Conservation (phyloP, 2,113 vertebrate genomes). For the Hyaena hyaena region DNA sequence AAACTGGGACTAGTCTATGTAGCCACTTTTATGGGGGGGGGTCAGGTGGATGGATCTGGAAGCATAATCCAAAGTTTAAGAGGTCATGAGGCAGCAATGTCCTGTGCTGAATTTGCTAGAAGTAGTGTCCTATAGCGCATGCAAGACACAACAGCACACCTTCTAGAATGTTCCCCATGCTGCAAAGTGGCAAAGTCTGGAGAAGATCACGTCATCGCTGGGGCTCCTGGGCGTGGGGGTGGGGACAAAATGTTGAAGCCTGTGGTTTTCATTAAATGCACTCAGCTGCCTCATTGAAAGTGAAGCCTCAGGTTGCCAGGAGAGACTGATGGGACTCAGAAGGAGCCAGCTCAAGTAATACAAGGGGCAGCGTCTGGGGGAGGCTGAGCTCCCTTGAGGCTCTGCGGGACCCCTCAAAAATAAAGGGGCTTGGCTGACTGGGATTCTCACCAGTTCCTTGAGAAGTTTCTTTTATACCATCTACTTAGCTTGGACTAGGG, state of each 20-base stretch:
- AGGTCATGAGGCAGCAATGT: accelerated
- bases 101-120: not conserved
- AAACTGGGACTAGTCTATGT: not conserved
- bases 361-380: not conserved
- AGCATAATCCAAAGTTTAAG: not conserved
- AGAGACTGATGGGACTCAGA: accelerated
- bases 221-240: not conserved
- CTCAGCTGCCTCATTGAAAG: not conserved
- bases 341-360: not conserved
- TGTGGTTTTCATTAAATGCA: not conserved
- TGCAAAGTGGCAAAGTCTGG: not conserved
- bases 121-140: accelerated
- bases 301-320: accelerated
- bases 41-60: not conserved
- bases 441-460: not conserved
- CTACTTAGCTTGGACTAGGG: not conserved
- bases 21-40: not conserved
- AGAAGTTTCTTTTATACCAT: not conserved
- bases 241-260: not conserved
- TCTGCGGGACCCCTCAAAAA: no score
- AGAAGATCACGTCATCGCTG: not conserved
- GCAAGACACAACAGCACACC: accelerated
- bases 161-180: accelerated
- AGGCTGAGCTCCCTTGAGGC: accelerated
- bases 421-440: not conserved